Evolutionary conservation across 2,888 invertebrate genomes (phyloP).

Genomic region (Congeria kusceri): DNA sequence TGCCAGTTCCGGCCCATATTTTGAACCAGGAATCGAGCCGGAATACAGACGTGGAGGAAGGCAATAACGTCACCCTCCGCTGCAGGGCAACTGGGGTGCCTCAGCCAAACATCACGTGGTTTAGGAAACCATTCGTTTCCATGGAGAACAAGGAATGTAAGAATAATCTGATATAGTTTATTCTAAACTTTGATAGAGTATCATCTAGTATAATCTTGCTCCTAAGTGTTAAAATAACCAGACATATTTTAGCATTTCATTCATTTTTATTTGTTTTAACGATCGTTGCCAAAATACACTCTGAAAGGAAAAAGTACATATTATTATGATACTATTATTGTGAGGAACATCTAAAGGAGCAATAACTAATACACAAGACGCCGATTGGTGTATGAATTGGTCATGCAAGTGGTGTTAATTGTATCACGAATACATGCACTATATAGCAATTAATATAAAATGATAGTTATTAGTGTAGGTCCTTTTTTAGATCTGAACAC

Average conservation of each 20-base stretch:
- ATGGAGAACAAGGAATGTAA: constrained; percentile 54
- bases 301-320: too few species aligned
- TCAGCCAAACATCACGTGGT: constrained; percentile 97
- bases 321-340: too few species aligned
- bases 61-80: constrained; percentile 95
- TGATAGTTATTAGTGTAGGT: constrained; percentile 7
- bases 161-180: neutral
- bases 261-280: too few species aligned
- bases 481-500: constrained; percentile 49
- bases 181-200: neutral
- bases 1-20: constrained; percentile 97
- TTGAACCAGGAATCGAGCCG: constrained; percentile 92
- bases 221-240: too few species aligned
- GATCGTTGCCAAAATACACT: too few species aligned
- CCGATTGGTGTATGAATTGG: too few species aligned
- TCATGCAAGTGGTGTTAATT: too few species aligned
- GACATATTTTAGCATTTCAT: too few species aligned
- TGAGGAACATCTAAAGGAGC: too few species aligned
- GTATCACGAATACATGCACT: too few species aligned
- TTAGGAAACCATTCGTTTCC: constrained; percentile 69
- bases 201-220: neutral
- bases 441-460: too few species aligned
- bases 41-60: constrained; percentile 96
- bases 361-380: too few species aligned
- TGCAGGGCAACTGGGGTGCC: constrained; percentile 92